Conservation (phyloP, 2,888 invertebrate species). For the Diarsia dahlii region DNA sequence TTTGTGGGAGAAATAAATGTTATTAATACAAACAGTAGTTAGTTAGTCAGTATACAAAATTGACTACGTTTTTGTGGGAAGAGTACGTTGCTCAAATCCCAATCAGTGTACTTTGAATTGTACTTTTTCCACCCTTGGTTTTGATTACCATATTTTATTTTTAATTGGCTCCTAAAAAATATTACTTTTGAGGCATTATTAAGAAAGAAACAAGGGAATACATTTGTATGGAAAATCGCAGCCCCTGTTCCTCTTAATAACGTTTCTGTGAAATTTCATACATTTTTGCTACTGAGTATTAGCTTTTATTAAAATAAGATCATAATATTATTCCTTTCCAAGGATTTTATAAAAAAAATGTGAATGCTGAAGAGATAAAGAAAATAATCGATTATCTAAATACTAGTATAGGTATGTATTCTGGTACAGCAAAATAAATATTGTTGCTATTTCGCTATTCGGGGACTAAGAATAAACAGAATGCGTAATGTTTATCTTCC, state of each 20-base stretch:
- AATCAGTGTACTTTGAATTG: no score
- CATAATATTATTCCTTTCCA: background rate
- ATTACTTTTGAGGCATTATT: no score
- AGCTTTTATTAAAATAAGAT: background rate
- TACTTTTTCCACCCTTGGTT: no score
- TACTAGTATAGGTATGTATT: background rate
- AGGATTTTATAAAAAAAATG: background rate
- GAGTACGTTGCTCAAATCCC: no score
- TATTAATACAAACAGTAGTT: no score
- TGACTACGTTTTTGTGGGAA: no score
- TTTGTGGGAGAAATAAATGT: no score
- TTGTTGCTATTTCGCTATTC: slow-evolving; percentile 4
- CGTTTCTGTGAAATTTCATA: background rate
- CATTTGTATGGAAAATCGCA: no score
- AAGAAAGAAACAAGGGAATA: no score
- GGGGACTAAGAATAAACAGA: slow-evolving; percentile 24
- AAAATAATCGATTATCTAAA: background rate
- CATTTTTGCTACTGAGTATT: background rate
- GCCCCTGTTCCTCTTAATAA: background rate
- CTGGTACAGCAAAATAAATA: background rate
- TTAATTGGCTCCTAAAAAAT: no score
- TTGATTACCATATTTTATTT: no score
- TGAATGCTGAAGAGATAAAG: background rate
- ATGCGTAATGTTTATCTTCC: slow-evolving; percentile 38
- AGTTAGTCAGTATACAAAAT: no score